phyloP scores from a whole-genome alignment of 2,888 invertebrate genomes.

The Ceraclea dissimilis region DNA sequence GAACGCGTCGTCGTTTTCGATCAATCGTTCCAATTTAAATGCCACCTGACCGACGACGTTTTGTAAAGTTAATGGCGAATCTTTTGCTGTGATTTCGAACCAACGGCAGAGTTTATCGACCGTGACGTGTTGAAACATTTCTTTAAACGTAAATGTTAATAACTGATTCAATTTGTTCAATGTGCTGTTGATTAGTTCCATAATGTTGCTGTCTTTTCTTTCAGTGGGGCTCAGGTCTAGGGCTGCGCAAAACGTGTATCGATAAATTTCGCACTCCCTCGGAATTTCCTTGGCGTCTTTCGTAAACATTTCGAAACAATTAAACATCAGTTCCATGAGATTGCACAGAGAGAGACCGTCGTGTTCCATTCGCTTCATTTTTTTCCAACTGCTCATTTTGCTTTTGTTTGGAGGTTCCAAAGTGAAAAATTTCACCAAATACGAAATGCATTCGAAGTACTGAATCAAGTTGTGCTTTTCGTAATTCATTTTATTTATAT shows the following conservation, averaged over 20 bases:
- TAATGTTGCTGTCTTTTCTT: conserved; percentile 7
- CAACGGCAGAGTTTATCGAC: conserved; percentile 19
- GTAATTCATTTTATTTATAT: background rate
- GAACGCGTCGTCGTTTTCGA: conserved; percentile 12
- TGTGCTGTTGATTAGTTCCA: conserved; percentile 9
- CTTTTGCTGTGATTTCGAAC: conserved; percentile 12
- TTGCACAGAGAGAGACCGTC: conserved; percentile 11
- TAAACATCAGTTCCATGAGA: conserved; percentile 11
- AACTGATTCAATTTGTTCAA: conserved; percentile 15
- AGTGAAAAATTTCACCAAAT: conserved; percentile 16
- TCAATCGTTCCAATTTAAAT: conserved; percentile 11
- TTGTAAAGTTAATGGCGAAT: conserved; percentile 15
- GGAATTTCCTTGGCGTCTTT: background rate
- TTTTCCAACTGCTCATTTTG: conserved; percentile 15
- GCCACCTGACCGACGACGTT: conserved; percentile 18
- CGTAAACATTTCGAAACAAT: conserved; percentile 18
- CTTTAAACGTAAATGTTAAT: conserved; percentile 7
- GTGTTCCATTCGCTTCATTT: conserved; percentile 1
- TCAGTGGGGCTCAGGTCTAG: conserved; percentile 4
- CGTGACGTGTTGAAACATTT: conserved; percentile 12
- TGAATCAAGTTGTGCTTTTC: conserved; percentile 8
- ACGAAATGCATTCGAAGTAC: conserved; percentile 9
- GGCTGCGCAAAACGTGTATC: conserved; percentile 10
- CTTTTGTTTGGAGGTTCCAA: conserved; percentile 18
- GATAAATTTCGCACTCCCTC: conserved; percentile 15